Conservation (phyloP, 92 coral and sea anemone genomes). For the Epizoanthus rinbou region DNA sequence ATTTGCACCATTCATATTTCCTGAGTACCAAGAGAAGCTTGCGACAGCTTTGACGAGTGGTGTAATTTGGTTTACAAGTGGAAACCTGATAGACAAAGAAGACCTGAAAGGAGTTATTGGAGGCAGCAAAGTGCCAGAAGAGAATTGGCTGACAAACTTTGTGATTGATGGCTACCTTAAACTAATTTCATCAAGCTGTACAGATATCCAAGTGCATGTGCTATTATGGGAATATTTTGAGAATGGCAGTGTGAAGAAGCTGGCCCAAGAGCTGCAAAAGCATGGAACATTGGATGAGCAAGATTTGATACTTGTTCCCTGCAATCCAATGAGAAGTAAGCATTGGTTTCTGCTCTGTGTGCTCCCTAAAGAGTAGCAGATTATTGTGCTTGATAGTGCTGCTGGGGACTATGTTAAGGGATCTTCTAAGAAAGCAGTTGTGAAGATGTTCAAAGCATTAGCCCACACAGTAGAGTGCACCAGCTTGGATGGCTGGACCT, state of each 20-base stretch:
- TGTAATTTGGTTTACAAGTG: conserved; percentile 9
- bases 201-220: conserved; percentile 17
- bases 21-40: conserved; percentile 33
- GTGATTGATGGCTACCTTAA: conserved; percentile 11
- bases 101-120: conserved; percentile 19
- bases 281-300: conserved; percentile 7
- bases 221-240: conserved; percentile 12
- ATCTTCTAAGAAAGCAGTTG: background rate
- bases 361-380: conserved; percentile 19
- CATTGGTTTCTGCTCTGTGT: conserved; percentile 28
- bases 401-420: conserved; percentile 6
- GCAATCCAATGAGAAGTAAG: background rate
- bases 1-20: conserved; percentile 17
- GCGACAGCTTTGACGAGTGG: conserved; percentile 25
- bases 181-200: conserved; percentile 21
- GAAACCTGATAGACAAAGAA: conserved; percentile 18
- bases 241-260: conserved; percentile 11
- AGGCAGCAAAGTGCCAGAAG: conserved; percentile 14
- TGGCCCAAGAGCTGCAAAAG: conserved; percentile 21
- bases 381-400: conserved; percentile 18
- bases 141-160: conserved; percentile 27
- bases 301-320: conserved; percentile 19
- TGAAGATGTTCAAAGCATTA: conserved; percentile 13
- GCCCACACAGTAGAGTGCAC: conserved; percentile 21
- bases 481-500: conserved; percentile 4